A percentile compares a stretch with the other conserved stretches of the same genome.
These are phyloP conservation scores for Calameuta idolon DNA, from an alignment of 2,888 invertebrate genomes.

Conservation along the genomic window DNA sequence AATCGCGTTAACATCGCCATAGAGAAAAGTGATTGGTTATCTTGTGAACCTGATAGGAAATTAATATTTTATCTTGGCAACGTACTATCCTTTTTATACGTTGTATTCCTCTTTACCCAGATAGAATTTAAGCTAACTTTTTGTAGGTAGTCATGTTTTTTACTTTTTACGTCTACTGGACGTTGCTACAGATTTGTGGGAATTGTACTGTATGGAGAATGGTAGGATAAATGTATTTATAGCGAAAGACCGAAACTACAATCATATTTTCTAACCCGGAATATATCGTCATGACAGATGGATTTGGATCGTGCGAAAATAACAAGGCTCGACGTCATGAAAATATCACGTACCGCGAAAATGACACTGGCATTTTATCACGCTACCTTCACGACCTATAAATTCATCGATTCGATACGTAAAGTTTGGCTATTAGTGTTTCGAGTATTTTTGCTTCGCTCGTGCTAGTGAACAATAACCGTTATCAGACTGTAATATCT, in stretches of 20 bases:
- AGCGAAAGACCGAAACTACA: background rate
- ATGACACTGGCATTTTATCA: conserved; percentile 20
- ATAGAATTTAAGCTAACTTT: background rate
- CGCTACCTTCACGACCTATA: conserved; percentile 19
- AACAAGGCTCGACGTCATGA: conserved; percentile 3
- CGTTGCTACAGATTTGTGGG: background rate
- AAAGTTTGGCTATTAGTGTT: background rate
- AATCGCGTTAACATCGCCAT: background rate
- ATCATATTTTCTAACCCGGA: background rate
- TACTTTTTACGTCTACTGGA: background rate
- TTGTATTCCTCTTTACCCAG: background rate
- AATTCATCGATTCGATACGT: background rate
- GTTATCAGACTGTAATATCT: background rate
- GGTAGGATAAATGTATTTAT: background rate
- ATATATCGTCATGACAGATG: conserved; percentile 18
- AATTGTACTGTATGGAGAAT: background rate
- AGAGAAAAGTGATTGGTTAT: background rate
- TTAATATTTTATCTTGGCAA: background rate
- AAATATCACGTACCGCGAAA: background rate
- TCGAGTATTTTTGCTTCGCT: background rate
- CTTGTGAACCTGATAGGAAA: background rate
- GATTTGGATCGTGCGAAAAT: conserved; percentile 37
- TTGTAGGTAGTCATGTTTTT: background rate
- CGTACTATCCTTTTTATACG: background rate
- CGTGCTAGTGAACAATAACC: background rate